phyloP scores from a whole-genome alignment of 2,113 vertebrate genomes.

The Carassius gibelio region DNA sequence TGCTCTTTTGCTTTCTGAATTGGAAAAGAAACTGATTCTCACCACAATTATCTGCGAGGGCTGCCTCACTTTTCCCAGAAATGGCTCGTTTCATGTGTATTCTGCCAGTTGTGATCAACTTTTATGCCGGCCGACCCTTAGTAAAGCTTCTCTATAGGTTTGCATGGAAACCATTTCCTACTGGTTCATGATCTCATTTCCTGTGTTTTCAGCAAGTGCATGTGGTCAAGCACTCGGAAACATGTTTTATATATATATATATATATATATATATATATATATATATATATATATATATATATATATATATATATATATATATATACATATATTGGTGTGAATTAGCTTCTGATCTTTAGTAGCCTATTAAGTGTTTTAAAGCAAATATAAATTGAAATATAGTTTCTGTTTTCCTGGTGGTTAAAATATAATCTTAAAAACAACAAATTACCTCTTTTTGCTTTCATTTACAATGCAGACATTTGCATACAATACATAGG shows the following conservation, averaged over 20 bases:
- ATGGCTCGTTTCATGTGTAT: slow-evolving; percentile 64
- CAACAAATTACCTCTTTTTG: background rate
- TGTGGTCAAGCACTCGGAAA: slow-evolving; percentile 73
- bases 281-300: background rate
- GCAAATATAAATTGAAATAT: background rate
- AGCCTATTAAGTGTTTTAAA: slow-evolving; percentile 57
- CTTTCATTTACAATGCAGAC: background rate
- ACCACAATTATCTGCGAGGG: slow-evolving; percentile 62
- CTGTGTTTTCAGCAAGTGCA: slow-evolving; percentile 72
- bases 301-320: background rate
- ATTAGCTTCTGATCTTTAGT: slow-evolving; percentile 68
- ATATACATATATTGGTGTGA: background rate
- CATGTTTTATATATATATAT: slow-evolving; percentile 49
- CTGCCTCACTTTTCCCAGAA: background rate
- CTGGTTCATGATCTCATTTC: slow-evolving; percentile 3
- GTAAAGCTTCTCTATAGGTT: slow-evolving; percentile 70
- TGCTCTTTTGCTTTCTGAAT: slow-evolving; percentile 12
- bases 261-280: background rate
- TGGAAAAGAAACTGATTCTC: slow-evolving; percentile 63
- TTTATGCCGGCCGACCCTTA: slow-evolving; percentile 66
- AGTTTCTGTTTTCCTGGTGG: background rate
- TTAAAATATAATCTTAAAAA: background rate
- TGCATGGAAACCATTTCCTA: slow-evolving; percentile 51
- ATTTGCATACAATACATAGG: no score
- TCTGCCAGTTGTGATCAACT: slow-evolving; percentile 61